Conservation (phyloP, 2,888 invertebrate species). For the Stenichneumon culpator region DNA sequence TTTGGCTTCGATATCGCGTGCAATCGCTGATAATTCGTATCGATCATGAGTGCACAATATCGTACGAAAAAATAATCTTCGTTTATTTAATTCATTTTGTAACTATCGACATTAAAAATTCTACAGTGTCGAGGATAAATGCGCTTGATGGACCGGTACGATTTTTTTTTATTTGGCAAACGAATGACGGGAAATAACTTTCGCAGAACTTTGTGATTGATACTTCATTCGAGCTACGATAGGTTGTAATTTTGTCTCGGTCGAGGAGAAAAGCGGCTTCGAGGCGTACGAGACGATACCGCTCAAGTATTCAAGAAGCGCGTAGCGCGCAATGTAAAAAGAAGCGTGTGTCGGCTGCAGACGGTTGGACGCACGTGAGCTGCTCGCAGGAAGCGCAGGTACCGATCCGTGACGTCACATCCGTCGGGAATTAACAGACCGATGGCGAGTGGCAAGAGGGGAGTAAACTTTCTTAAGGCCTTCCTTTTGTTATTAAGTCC, state of each 20-base stretch:
- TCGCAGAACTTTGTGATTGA: not conserved
- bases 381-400: slow-evolving; percentile 66
- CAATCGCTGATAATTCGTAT: no score
- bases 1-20: no score
- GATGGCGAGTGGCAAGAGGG: slow-evolving; percentile 24
- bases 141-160: no score
- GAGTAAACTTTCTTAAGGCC: no score
- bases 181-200: not conserved
- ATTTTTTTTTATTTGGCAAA: not conserved
- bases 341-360: slow-evolving; percentile 1
- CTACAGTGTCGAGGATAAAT: no score
- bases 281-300: slow-evolving; percentile 2
- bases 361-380: slow-evolving; percentile 62
- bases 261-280: not conserved
- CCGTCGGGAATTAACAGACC: slow-evolving; percentile 68
- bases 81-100: no score
- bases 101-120: no score
- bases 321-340: not conserved
- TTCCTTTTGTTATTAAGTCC: no score
- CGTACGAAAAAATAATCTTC: no score
- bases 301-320: not conserved
- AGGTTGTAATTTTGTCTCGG: not conserved
- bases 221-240: not conserved
- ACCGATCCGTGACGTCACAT: slow-evolving; percentile 77
- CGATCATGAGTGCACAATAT: no score